Base-by-base conservation (phyloP, 1,140 invertebrate genomes). In the Musca domestica region DNA sequence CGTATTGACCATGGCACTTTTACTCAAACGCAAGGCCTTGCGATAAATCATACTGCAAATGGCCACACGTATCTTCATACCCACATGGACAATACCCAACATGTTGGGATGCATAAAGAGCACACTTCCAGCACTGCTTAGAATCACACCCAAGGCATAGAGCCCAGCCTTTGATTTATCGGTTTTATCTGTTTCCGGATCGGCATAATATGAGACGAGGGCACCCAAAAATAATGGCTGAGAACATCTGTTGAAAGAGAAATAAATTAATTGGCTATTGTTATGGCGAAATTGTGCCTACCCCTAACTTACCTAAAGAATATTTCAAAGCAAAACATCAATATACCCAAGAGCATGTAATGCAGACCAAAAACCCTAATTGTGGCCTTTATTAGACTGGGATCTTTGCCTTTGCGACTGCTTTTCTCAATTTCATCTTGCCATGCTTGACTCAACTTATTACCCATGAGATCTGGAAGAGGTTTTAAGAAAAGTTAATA, bases 1-100 rank as follows among this genome's bases (percentile, higher is more conserved):
- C 2, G 92, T 92, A 71, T 91, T 87, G 0, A 88, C 88, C 20
- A 95, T 72, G 0, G 92, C 89, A 0, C 85, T 87, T 58, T 84
- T 84, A 68, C 87, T 90, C 1, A 91, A 74, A 10, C 84, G 83
- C 3, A 90, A 77, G 0, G 88, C 63, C 78, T 90, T 91, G 72
- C 89, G 81, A 72, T 90, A 91, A 41, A 91, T 83, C n/a, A 91
- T 73, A 2, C 88, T 88, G 67, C 88, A 90, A 5, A 86, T 82
- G 0, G 88, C 88, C 2, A 78, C 73, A 19, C 76, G 76, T 71
- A 76, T 78, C 49, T 76, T 78, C 76, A 78, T 78, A 22, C 76
- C 76, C 22, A 78, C 67, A 19, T 78, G 76, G 67, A 88, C 88
- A 14, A 87, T 84, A 15, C 81, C 78, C 66, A 88, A 84, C 70